Percentiles rank a stretch among this genome's conserved stretches.
Evolutionary conservation across 2,888 invertebrate species (phyloP).

Genomic region (Empis stercorea): DNA sequence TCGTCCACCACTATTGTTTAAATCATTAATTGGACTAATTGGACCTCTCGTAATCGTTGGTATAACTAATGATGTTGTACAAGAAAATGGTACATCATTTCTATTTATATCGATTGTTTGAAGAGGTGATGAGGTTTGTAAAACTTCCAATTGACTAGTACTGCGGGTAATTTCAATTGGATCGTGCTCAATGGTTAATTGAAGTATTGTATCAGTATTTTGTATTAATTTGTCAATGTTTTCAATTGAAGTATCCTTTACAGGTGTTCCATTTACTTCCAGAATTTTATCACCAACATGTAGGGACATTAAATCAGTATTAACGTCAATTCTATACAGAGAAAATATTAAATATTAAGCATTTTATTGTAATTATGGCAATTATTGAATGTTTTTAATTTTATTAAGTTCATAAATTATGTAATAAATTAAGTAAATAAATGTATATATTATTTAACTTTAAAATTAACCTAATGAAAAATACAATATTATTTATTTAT

Average conservation of each 20-base stretch:
- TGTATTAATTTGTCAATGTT: slow-evolving; percentile 63
- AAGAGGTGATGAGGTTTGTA: slow-evolving; percentile 28
- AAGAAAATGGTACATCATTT: not conserved
- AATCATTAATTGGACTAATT: not conserved
- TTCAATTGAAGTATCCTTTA: slow-evolving; percentile 64
- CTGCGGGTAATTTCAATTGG: slow-evolving; percentile 57
- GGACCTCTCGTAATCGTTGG: not conserved
- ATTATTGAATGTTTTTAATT: no score
- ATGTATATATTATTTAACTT: no score
- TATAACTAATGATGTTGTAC: not conserved
- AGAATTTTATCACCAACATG: slow-evolving; percentile 87
- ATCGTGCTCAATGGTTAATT: slow-evolving; percentile 83
- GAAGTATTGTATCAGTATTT: slow-evolving; percentile 58
- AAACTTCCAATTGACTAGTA: slow-evolving; percentile 38
- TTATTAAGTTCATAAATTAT: no score
- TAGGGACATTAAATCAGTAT: slow-evolving; percentile 67
- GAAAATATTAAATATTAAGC: not conserved
- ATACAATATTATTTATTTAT: no score
- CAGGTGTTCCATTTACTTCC: slow-evolving; percentile 84
- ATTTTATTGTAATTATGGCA: no score
- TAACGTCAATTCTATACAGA: slow-evolving; percentile 58
- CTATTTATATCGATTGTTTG: slow-evolving; percentile 17
- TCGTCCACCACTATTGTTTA: slow-evolving; percentile 41
- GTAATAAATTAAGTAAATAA: no score
- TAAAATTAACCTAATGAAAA: no score